Evolutionary conservation across 2,888 invertebrate genomes (phyloP), one percentile per base, ranked within the genome.

Genomic region (Rhamnusium bicolor): DNA sequence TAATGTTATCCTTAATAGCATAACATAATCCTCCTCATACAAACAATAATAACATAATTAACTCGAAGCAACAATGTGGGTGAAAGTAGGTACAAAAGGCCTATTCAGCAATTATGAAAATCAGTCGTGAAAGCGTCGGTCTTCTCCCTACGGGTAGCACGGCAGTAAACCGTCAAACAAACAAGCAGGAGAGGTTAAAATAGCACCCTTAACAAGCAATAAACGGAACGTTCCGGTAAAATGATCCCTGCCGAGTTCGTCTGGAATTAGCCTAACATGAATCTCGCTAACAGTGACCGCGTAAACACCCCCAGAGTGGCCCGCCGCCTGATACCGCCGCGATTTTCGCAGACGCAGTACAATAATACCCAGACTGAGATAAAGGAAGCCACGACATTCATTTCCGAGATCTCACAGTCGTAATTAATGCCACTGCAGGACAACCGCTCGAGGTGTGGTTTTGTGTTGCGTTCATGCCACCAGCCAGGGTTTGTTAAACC

Each of bases 301-400:
- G 46, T 24, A 47, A 62, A 21, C n/a, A 49, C 63, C 51, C 51
- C 51, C 49, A 40, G 12, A 40, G 40, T 27, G 47, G 16, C 63
- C 24, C 72, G 70, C 73, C 71, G 67, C 75, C 68, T 32, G 58
- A 40, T 40, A 68, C 73, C 68, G 62, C 61, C 71, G 69, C 72
- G 69, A 71, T 51, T 65, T 70, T 74, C 71, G 69, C 71, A 74
- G 74, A 73, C 72, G 70, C 76, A 76, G 72, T 75, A 75, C 76
- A 75, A 74, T 73, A 76, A 76, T 76, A 76, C 67, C 65, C 47
- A 46, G 51, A 5, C 60, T 53, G 81, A 84, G 85, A 85, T 85
- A 85, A 85, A 85, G 84, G 84, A 84, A 85, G 85, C 86, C 85
- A 82, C 85, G 85, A 85, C 84, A 85, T 86, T 85, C 85, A 86